Percentiles rank a stretch among this genome's conserved stretches.
These are phyloP conservation scores for Phaethon lepturus DNA, from an alignment of 2,113 vertebrate genomes.

Conservation along the genomic window DNA sequence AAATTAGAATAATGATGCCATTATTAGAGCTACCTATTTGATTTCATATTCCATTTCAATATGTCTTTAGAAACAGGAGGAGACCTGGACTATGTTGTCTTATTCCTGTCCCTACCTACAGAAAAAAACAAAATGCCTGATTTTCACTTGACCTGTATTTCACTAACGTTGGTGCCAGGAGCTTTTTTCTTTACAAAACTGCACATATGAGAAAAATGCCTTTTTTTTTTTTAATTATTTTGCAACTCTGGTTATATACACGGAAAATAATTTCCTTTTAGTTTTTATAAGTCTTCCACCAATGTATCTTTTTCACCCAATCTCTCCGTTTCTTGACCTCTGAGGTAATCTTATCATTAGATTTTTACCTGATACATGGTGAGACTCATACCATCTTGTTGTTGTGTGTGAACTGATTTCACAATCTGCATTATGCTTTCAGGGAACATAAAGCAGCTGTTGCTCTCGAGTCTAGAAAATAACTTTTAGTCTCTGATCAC, in stretches of 20 bases:
- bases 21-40: neutral
- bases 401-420: neutral
- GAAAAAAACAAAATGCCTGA: neutral
- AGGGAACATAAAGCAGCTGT: neutral
- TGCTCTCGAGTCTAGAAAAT: neutral
- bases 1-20: neutral
- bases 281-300: neutral
- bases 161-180: neutral
- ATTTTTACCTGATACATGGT: neutral
- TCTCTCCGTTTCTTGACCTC: neutral
- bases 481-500: neutral
- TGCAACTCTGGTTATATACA: neutral
- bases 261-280: neutral
- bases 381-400: neutral
- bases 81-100: neutral
- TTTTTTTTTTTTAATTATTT: neutral
- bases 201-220: neutral
- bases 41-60: neutral
- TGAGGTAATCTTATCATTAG: neutral
- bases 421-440: neutral
- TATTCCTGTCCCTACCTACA: neutral
- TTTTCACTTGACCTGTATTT: neutral
- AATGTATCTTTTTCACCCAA: neutral
- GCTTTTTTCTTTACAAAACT: neutral
- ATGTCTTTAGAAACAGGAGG: neutral